A percentile compares a stretch with the other conserved stretches of the same genome.
phyloP scores from a whole-genome alignment of 2,888 invertebrate species.

The Taphrorychus bicolor region DNA sequence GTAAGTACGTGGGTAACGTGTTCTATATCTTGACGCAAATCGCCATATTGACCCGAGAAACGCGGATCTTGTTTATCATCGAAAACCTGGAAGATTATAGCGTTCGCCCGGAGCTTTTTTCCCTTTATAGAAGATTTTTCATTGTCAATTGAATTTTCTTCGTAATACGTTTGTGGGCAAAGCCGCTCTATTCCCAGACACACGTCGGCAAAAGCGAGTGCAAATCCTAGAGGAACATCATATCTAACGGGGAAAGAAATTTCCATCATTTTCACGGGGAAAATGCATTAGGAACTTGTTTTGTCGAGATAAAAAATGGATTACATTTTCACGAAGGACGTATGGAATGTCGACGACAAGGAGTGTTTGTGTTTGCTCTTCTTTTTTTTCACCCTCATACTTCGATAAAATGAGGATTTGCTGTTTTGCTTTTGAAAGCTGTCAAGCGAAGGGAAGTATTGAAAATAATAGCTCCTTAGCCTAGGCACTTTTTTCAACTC shows the following conservation, averaged over 20 bases:
- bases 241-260: conserved; percentile 30
- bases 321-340: conserved; percentile 24
- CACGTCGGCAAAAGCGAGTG: conserved; percentile 26
- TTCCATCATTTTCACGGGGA: conserved; percentile 29
- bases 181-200: conserved; percentile 39
- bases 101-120: conserved; percentile 23
- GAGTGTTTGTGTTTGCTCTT: conserved; percentile 14
- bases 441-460: neutral
- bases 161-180: conserved; percentile 49
- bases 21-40: neutral
- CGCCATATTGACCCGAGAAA: neutral
- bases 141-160: conserved; percentile 50
- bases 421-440: conserved; percentile 11
- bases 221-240: conserved; percentile 39
- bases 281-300: conserved; percentile 37
- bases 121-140: conserved; percentile 44
- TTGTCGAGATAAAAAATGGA: conserved; percentile 27
- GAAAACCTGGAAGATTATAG: neutral
- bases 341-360: conserved; percentile 19
- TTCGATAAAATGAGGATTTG: conserved; percentile 14
- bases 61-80: neutral
- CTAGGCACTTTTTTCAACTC: neutral
- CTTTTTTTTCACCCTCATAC: neutral
- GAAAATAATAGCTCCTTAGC: neutral
- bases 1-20: neutral